Conservation (phyloP, 2,888 invertebrate species). For the Euzetes globulus region DNA sequence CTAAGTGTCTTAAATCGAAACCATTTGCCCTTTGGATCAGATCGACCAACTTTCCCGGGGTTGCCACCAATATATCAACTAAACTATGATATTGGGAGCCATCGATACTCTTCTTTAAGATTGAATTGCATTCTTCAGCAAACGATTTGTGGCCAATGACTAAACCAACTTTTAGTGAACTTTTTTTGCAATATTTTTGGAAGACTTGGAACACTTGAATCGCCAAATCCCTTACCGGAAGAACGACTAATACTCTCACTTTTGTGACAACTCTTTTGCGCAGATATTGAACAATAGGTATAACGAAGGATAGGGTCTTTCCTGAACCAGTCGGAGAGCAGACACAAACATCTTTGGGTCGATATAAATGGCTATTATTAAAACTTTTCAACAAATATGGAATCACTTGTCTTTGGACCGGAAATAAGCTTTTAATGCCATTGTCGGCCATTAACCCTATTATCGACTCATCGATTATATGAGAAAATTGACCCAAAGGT, state of each 20-base stretch:
- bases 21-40: constrained; percentile 49
- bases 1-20: constrained; percentile 45
- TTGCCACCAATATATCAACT: constrained; percentile 52
- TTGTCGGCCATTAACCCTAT: constrained; percentile 35
- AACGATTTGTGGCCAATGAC: constrained; percentile 60
- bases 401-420: constrained; percentile 41
- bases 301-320: constrained; percentile 86
- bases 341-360: constrained; percentile 85
- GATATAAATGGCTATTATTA: constrained; percentile 43
- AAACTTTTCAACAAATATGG: constrained; percentile 38
- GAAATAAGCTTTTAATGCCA: constrained; percentile 40
- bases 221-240: constrained; percentile 88
- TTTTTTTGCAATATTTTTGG: constrained; percentile 50
- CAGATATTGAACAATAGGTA: constrained; percentile 76
- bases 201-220: constrained; percentile 79
- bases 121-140: constrained; percentile 49
- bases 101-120: constrained; percentile 52
- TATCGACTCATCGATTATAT: constrained; percentile 55
- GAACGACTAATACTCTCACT: constrained; percentile 74
- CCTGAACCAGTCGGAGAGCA: constrained; percentile 97
- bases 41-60: constrained; percentile 53
- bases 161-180: constrained; percentile 60
- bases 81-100: constrained; percentile 51
- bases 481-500: constrained; percentile 53
- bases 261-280: constrained; percentile 57